Percentiles rank a stretch among this genome's conserved stretches.
These are phyloP conservation scores for Drosophila pandora DNA, from an alignment of 1,140 invertebrate species.

Conservation along the genomic window DNA sequence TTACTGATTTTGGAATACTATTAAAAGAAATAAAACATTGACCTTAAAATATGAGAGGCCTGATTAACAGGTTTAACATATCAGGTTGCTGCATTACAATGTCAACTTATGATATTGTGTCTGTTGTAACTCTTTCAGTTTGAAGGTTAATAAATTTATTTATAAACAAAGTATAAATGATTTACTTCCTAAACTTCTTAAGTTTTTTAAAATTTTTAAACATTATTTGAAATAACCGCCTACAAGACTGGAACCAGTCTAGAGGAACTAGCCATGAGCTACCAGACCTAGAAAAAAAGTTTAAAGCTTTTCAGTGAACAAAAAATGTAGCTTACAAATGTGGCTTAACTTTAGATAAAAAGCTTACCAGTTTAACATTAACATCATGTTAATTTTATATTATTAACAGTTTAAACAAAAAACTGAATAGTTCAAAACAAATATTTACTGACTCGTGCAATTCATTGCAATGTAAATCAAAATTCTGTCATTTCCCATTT, in stretches of 20 bases:
- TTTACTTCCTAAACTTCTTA: neutral
- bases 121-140: too few relatives aligned
- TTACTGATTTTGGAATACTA: neutral
- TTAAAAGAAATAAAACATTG: neutral
- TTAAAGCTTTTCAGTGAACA: neutral
- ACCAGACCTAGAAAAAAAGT: constrained; percentile 13
- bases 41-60: too few relatives aligned
- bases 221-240: neutral
- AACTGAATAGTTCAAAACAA: neutral
- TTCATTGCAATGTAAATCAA: neutral
- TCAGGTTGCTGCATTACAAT: too few relatives aligned
- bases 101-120: too few relatives aligned
- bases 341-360: neutral
- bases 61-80: too few relatives aligned
- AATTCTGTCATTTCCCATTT: neutral
- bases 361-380: neutral
- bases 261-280: constrained; percentile 7
- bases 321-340: neutral
- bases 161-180: neutral
- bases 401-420: neutral
- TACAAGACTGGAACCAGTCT: neutral
- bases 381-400: neutral
- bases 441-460: neutral
- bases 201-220: neutral
- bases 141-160: neutral